Conservation (phyloP, 2,888 invertebrate genomes). For the Leptinotarsa juncta region DNA sequence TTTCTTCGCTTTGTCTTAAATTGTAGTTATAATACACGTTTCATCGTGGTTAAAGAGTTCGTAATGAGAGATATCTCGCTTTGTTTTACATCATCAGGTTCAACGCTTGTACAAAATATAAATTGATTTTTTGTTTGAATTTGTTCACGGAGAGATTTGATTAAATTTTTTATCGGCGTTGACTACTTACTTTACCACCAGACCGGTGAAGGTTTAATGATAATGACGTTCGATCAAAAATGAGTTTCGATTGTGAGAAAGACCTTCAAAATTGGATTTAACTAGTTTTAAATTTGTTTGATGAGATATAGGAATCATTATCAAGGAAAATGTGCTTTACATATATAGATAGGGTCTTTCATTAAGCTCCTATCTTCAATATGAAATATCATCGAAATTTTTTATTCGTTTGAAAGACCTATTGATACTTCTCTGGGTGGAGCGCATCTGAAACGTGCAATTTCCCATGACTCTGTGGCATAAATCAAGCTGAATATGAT, state of each 20-base stretch:
- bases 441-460: too few relatives aligned
- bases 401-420: too few relatives aligned
- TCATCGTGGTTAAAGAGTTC: constrained; percentile 56
- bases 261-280: not conserved
- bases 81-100: constrained; percentile 44
- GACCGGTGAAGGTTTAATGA: not conserved
- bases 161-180: constrained; percentile 23
- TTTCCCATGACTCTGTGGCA: too few relatives aligned
- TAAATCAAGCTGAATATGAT: too few relatives aligned
- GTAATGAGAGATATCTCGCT: constrained; percentile 53
- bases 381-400: too few relatives aligned
- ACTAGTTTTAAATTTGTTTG: not conserved
- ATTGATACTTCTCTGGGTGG: too few relatives aligned
- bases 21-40: constrained; percentile 60
- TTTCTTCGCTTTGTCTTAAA: constrained; percentile 56
- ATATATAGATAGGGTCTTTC: too few relatives aligned
- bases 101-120: constrained; percentile 23
- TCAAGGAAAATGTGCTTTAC: too few relatives aligned
- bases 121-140: constrained; percentile 27
- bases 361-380: too few relatives aligned
- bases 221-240: not conserved
- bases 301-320: not conserved
- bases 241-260: not conserved
- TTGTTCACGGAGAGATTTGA: constrained; percentile 24
- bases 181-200: constrained; percentile 3